Evolutionary conservation across 2,888 invertebrate species (phyloP), one percentile per base, ranked within the genome.

Genomic region (Asteroscopus sphinx): DNA sequence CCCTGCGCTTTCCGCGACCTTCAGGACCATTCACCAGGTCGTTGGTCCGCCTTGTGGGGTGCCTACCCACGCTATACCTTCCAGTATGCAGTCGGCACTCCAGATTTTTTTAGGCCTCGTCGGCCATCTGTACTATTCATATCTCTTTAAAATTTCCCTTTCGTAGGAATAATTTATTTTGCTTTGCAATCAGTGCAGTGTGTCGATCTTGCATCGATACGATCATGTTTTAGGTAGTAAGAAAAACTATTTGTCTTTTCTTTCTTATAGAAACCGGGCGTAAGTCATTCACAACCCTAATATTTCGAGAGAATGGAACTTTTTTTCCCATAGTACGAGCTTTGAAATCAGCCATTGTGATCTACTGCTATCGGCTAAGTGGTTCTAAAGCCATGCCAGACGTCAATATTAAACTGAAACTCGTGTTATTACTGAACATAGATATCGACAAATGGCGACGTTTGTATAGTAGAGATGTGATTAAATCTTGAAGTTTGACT

Each of bases 321-420:
- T 26, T 62, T 62, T 73, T 68, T 54, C 44, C 6, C 11, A 56
- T 59, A 62, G 42, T 64, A 51, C 46, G 44, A 60, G 55, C 47
- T n/a, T 32, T 49, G 58, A 57, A 66, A 55, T 63, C 49, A 60
- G 65, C 74, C 79, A 79, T 77, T 81, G 64, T 70, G 68, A 71
- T 66, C 59, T 68, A 65, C 63, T 53, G 68, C 63, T 70, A 53
- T 53, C 55, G 39, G 21, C 70, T 65, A 61, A 78, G 68, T 73
- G 63, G 59, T 72, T 72, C 69, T 56, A 55, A 69, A 73, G 65
- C 49, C 30, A 59, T 71, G 66, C 64, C 73, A 68, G 76, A 68
- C 74, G 71, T 71, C 76, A 78, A 79, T 85, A 82, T 85, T 80
- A 79, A 81, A 83, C 71, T 79, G 77, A 75, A 75, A 73, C 76